Percentiles rank a stretch among this genome's conserved stretches.
These are phyloP conservation scores for Pterostichus madidus DNA, from an alignment of 2,888 invertebrate genomes.

Conservation along the genomic window DNA sequence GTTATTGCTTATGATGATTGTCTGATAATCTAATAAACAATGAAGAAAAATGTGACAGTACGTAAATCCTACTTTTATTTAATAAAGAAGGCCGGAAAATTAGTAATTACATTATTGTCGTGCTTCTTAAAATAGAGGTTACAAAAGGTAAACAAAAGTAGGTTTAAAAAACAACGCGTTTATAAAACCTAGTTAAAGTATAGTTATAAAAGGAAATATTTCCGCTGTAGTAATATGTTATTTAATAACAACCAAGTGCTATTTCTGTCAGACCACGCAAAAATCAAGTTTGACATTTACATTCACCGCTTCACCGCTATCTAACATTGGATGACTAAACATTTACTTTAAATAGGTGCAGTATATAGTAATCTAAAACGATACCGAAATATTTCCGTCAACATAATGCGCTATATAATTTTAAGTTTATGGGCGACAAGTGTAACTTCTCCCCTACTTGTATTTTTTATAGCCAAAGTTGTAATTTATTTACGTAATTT, in stretches of 20 bases:
- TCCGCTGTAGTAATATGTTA: neutral
- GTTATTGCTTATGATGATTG: too few relatives aligned
- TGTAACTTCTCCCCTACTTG: slow-evolving; percentile 15
- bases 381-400: slow-evolving; percentile 23
- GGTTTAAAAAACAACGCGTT: too few relatives aligned
- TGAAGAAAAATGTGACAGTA: too few relatives aligned
- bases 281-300: slow-evolving; percentile 9
- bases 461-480: slow-evolving; percentile 2
- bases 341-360: slow-evolving; percentile 33
- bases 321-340: slow-evolving; percentile 10
- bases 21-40: too few relatives aligned
- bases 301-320: slow-evolving; percentile 7
- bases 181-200: too few relatives aligned
- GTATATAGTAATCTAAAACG: slow-evolving; percentile 7
- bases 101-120: too few relatives aligned
- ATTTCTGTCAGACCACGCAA: neutral
- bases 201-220: slow-evolving; percentile 18
- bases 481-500: slow-evolving; percentile 31
- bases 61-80: too few relatives aligned
- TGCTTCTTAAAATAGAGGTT: too few relatives aligned
- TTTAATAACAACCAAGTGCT: slow-evolving; percentile 12
- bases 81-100: too few relatives aligned
- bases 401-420: slow-evolving; percentile 9
- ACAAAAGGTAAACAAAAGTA: too few relatives aligned
- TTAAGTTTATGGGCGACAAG: slow-evolving; percentile 7